These are phyloP conservation scores for Lithophane socia DNA, from an alignment of 2,888 invertebrate species.

Conservation along the genomic window DNA sequence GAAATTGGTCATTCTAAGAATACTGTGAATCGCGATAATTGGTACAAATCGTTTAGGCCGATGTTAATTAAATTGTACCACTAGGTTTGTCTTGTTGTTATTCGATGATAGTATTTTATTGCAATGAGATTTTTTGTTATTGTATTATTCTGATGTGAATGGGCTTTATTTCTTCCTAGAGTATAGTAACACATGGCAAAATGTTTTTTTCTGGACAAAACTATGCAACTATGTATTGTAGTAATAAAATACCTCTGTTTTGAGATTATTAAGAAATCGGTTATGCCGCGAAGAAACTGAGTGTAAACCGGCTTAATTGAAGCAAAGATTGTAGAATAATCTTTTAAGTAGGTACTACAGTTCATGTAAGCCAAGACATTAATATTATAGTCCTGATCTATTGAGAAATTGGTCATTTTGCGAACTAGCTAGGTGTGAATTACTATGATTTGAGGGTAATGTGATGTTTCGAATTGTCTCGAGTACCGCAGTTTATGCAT, in stretches of 20 bases:
- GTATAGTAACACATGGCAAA: rapidly evolving
- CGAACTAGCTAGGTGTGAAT: slow-evolving; percentile 40
- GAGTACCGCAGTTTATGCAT: not conserved
- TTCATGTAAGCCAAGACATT: slow-evolving; percentile 39
- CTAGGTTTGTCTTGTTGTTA: not conserved
- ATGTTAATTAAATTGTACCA: not conserved
- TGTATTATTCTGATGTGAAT: not conserved
- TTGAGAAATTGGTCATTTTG: slow-evolving; percentile 54
- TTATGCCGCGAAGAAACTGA: slow-evolving; percentile 10
- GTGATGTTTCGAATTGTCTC: slow-evolving; percentile 6
- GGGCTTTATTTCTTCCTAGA: not conserved
- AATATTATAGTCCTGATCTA: slow-evolving; percentile 37
- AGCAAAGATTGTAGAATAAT: slow-evolving; percentile 46
- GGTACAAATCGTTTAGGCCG: not conserved
- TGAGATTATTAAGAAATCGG: slow-evolving; percentile 23
- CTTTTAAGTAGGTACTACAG: slow-evolving; percentile 36
- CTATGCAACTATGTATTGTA: not conserved
- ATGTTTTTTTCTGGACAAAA: not conserved
- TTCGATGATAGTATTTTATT: not conserved
- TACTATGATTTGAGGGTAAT: slow-evolving; percentile 43
- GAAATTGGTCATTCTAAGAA: slow-evolving; percentile 58
- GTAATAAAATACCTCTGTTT: not conserved
- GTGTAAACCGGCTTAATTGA: slow-evolving; percentile 53
- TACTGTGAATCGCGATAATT: slow-evolving; percentile 34
- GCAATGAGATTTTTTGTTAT: no score